Evolutionary conservation across 1,140 invertebrate genomes (phyloP).

Genomic region (Stegodyphus mimosarum): DNA sequence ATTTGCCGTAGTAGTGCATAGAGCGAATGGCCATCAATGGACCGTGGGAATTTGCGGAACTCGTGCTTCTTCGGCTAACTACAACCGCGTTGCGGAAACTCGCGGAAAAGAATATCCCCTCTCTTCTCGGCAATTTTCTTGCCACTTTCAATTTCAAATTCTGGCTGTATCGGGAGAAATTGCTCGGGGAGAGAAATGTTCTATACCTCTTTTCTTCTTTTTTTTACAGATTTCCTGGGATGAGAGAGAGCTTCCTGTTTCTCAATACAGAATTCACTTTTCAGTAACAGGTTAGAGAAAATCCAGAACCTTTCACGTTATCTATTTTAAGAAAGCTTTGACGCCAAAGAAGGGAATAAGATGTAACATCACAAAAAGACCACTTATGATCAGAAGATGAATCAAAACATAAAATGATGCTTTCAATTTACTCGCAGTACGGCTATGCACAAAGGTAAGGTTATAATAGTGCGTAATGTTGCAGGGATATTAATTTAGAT

Average conservation of each 20-base stretch:
- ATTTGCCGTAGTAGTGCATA: neutral
- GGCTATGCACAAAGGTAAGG: too few relatives aligned
- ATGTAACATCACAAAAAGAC: too few relatives aligned
- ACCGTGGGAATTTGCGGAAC: constrained; percentile 28
- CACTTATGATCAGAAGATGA: too few relatives aligned
- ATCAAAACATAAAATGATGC: too few relatives aligned
- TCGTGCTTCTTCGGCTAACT: neutral
- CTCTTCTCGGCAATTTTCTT: constrained; percentile 9
- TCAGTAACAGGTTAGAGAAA: neutral
- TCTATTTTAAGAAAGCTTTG: too few relatives aligned
- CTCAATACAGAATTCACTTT: neutral
- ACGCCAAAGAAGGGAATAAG: too few relatives aligned
- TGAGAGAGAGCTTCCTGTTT: constrained; percentile 12
- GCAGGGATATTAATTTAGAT: too few relatives aligned
- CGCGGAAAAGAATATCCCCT: too few relatives aligned
- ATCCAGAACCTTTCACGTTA: too few relatives aligned
- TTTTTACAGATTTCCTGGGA: constrained; percentile 1
- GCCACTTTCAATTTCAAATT: constrained; percentile 29
- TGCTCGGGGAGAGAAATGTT: neutral
- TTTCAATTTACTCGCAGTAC: too few relatives aligned
- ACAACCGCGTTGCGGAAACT: constrained; percentile 5
- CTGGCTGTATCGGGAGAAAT: neutral
- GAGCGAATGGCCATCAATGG: neutral
- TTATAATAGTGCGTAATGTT: too few relatives aligned
- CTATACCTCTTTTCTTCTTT: neutral